Percentiles rank a stretch among this genome's conserved stretches.
Conservation (phyloP, 2,113 vertebrate genomes). For the Pholis gunnellus region DNA sequence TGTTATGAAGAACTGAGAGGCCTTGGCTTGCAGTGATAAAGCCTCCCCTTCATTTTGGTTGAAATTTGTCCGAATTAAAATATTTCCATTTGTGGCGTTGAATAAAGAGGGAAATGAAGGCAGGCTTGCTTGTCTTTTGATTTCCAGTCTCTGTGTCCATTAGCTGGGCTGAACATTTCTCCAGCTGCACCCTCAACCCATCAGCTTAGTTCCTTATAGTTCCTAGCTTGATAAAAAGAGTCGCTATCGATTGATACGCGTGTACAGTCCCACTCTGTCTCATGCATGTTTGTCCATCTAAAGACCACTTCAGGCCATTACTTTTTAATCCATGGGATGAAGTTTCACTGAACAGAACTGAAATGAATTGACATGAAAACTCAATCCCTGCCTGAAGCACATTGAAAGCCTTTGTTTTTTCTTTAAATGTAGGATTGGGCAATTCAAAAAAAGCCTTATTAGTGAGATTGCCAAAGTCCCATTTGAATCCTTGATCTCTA, state of each 20-base stretch:
- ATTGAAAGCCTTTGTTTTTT: neutral
- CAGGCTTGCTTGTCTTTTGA: neutral
- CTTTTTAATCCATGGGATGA: conserved; percentile 47
- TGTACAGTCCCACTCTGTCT: neutral
- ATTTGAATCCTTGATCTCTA: conserved; percentile 17
- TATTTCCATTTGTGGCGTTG: neutral
- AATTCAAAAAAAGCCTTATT: conserved; percentile 10
- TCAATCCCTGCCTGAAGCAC: conserved; percentile 13
- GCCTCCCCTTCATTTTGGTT: neutral
- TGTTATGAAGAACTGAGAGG: neutral
- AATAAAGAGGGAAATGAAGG: neutral
- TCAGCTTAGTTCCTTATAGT: neutral
- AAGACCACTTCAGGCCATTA: conserved; percentile 35
- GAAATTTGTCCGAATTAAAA: neutral
- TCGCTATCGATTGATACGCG: conserved; percentile 1
- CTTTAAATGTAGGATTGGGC: neutral
- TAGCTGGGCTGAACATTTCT: conserved; percentile 18
- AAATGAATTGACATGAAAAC: conserved; percentile 21
- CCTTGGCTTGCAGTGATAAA: neutral
- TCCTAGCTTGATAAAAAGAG: neutral
- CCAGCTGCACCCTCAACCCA: neutral
- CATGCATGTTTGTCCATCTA: conserved; percentile 8
- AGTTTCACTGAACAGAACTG: conserved; percentile 22
- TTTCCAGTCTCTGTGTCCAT: conserved; percentile 4
- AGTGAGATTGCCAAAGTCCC: conserved; percentile 6